Evolutionary conservation across 2,113 vertebrate genomes (phyloP), one percentile per base, ranked within the genome.

Genomic region (Callaeas wilsoni): DNA sequence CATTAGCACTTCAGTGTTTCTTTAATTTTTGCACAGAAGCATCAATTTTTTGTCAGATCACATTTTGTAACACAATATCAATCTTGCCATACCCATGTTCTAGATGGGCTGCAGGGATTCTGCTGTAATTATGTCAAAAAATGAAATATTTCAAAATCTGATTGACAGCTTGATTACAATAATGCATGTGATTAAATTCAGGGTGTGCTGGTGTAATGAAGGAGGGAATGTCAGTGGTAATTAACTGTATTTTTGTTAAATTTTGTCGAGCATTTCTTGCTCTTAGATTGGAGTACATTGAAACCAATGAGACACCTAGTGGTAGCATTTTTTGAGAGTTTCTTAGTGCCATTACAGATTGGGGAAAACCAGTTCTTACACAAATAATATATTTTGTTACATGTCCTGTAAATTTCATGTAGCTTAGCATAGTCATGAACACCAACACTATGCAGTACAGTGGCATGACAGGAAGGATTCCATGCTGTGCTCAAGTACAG

Each of bases 161-260:
- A 98, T 96, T 98, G 98, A 97, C 97, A 98, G 97, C 89, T 97
- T 97, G 97, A 98, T 98, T 98, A 97, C 97, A 98, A 94, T 97
- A 98, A 97, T 95, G 97, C 93, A 89, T 94, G 93, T 95, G 97
- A 97, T 97, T 97, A 98, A 97, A 96, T 96, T 95, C 93, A 78
- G 96, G 94, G 94, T 97, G 87, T 95, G 93, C 97, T 96, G 91
- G 84, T 96, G 89, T 86, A 96, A 94, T 1, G 11, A 91, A 96
- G 89, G 94, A 85, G 69, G 90, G 91, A 94, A 94, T 93, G 97
- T 96, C 97, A 97, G 89, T 39, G 93, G 92, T 97, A 98, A 98
- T 98, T 98, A 97, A 89, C 87, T 77, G 87, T 85, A 89, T 96
- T 97, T 98, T 97, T 97, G 93, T 97, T 96, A 96, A 97, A 93